These are phyloP conservation scores for Disparrhopalites patrizii DNA, from an alignment of 2,888 invertebrate species.

Conservation along the genomic window DNA sequence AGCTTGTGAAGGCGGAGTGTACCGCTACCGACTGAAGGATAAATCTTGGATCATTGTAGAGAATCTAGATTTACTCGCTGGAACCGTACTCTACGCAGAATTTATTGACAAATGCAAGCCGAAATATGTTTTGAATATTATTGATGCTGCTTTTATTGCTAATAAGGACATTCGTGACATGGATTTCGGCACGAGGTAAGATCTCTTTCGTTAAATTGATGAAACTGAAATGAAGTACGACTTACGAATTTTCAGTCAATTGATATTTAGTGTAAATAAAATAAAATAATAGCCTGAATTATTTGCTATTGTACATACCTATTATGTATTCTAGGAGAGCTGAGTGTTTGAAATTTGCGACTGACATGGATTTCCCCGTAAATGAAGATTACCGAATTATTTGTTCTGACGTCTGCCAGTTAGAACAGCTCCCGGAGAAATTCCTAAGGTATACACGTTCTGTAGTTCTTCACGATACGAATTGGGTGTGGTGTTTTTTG, in stretches of 20 bases:
- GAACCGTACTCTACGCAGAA: neutral
- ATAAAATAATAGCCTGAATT: neutral
- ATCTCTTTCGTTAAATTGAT: too few species aligned
- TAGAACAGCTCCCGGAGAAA: neutral
- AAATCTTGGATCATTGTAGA: neutral
- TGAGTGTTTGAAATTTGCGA: neutral
- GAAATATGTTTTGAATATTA: neutral
- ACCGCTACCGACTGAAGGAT: neutral
- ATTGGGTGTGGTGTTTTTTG: conserved; percentile 1
- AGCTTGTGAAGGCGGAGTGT: neutral
- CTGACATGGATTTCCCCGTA: neutral
- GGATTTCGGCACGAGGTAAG: neutral
- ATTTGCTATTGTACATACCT: neutral
- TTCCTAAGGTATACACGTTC: too few species aligned
- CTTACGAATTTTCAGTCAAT: neutral
- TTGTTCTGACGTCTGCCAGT: neutral
- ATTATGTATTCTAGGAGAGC: neutral
- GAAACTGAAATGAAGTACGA: too few species aligned
- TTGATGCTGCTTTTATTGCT: neutral
- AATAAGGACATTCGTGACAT: neutral
- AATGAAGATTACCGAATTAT: neutral
- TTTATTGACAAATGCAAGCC: neutral
- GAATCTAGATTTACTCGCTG: neutral
- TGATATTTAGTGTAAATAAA: too few species aligned
- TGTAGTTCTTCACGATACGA: too few species aligned